Base-by-base conservation (phyloP, 2,797 vertebrate species). In the Synaphobranchus kaupii region DNA sequence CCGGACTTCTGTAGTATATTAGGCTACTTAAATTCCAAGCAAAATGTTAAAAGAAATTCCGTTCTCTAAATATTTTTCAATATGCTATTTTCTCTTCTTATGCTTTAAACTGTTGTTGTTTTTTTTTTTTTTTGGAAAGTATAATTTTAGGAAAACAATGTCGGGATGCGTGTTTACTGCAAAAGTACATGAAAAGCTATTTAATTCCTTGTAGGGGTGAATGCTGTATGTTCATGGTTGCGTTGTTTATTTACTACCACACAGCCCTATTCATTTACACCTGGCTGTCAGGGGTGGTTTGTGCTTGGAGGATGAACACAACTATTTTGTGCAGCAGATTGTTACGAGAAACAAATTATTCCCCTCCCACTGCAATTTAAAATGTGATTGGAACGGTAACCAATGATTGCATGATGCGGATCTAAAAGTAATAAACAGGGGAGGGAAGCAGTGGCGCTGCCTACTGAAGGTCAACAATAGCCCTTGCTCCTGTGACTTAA, bases 341-440 rank as follows among this genome's bases (percentile, higher is more conserved):
- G 47, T 48, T 81, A 50, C 47, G 50, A 81, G 78, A 81, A 81
- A 81, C 78, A 81, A 81, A 81, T 81, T 81, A 81, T 81, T 81
- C 50, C 25, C 47, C 44, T 48, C 78, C 78, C 56, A 58, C 73
- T 47, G 76, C 85, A 86, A 86, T 86, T 86, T 86, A 34, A 81
- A 86, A 86, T 76, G 54, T 54, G 85, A 86, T 86, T 86, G 76
- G 56, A 86, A 86, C 56, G 73, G 34, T 56, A 71, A 39, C 85
- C 56, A 86, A 86, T 39, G 10, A 76, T 86, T 86, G 20, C 22
- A 39, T 22, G 50, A 71, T 52, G 84, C 44, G 34, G 84, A 85
- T 73, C 47, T 76, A 0, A 58, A 25, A 66, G 66, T 52, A 66
- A 71, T 47, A 3, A 48, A 68, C 15, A 6, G 58, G 31, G 34